phyloP scores from a whole-genome alignment of 2,113 vertebrate genomes.

The Balaeniceps rex region DNA sequence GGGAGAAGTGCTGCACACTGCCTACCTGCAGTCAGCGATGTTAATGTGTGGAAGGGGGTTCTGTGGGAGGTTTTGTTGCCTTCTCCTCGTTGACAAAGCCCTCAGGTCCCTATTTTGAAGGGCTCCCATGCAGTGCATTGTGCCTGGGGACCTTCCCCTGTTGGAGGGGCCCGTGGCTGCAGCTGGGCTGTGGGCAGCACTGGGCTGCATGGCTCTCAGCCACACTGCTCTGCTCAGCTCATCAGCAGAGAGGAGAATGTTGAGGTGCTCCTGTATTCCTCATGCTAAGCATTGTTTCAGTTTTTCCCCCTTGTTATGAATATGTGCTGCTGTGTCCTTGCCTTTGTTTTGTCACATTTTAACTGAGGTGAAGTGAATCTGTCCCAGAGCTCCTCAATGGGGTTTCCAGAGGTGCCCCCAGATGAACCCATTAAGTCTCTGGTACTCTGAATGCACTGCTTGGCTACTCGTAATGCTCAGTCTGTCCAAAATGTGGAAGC shows the following conservation, averaged over 20 bases:
- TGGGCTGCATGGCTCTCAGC: background rate
- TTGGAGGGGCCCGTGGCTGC: fast-evolving
- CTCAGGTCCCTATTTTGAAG: background rate
- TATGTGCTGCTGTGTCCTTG: background rate
- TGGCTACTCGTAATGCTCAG: background rate
- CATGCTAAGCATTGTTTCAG: fast-evolving
- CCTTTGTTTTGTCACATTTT: background rate
- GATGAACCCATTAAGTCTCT: background rate
- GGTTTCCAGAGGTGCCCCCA: background rate
- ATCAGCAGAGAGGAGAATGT: background rate
- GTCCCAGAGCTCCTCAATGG: background rate
- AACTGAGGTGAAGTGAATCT: background rate
- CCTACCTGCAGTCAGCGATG: background rate
- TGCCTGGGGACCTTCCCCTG: fast-evolving
- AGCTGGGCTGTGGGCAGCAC: background rate
- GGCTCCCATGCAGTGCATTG: fast-evolving
- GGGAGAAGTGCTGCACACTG: background rate
- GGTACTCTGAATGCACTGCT: background rate
- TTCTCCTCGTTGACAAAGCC: background rate
- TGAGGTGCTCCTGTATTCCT: background rate
- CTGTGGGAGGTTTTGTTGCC: background rate
- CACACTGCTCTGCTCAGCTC: background rate
- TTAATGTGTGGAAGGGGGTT: background rate
- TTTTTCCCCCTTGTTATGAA: background rate
- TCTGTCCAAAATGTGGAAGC: background rate